Percentiles rank a stretch among this genome's conserved stretches.
These are phyloP conservation scores for Temnothorax curvispinosus DNA, from an alignment of 1,140 invertebrate genomes.

Conservation along the genomic window DNA sequence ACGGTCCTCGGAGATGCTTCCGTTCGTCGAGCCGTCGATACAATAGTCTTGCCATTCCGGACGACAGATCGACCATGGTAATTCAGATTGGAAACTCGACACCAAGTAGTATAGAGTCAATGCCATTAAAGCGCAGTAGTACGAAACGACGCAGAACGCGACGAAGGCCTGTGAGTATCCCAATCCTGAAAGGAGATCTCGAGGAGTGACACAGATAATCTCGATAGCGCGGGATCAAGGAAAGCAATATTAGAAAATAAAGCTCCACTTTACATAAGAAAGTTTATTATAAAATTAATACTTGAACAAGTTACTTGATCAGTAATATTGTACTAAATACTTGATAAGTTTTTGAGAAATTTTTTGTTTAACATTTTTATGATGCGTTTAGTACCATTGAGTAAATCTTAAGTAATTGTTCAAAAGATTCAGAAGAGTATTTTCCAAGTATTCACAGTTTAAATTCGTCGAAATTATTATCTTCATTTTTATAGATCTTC, in stretches of 20 bases:
- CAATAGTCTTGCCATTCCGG: slow-evolving; percentile 86
- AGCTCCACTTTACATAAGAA: background rate
- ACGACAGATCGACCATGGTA: slow-evolving; percentile 90
- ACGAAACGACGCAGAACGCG: slow-evolving; percentile 89
- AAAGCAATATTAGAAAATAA: background rate
- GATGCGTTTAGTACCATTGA: background rate
- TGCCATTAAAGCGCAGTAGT: slow-evolving; percentile 93
- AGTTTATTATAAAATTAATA: background rate
- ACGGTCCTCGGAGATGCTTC: slow-evolving; percentile 76
- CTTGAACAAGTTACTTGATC: background rate
- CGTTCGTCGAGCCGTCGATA: slow-evolving; percentile 53
- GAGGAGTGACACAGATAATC: background rate
- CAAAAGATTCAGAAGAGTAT: background rate
- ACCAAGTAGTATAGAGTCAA: slow-evolving; percentile 92
- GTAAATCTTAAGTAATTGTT: background rate
- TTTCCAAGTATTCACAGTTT: background rate
- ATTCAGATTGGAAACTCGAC: slow-evolving; percentile 87
- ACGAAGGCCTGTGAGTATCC: slow-evolving; percentile 90
- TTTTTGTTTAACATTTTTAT: background rate
- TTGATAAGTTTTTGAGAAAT: background rate
- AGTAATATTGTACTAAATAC: background rate
- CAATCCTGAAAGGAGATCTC: slow-evolving; percentile 48
- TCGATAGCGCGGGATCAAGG: background rate
- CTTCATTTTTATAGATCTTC: background rate
- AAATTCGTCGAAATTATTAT: background rate